Base-by-base conservation (phyloP, 2,113 vertebrate genomes). In the Salvelinus sp. region DNA sequence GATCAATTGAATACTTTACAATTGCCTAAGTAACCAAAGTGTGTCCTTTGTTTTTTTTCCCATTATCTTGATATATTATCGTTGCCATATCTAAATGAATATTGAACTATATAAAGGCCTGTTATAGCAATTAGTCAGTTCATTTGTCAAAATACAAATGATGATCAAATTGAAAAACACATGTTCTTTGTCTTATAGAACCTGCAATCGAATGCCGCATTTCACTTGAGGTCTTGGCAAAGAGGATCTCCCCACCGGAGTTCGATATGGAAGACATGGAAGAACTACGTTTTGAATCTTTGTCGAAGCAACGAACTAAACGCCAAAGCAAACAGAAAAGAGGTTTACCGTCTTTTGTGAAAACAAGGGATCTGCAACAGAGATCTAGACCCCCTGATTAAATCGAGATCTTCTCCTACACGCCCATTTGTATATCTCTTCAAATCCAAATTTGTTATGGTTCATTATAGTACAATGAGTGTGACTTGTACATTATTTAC, bases 201-300 rank as follows among this genome's bases (percentile, higher is more conserved):
- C 85, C 83, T 93, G 88, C 75, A 90, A 76, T 75, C 88, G 87
- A n/a, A 90, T 90, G 89, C 86, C 87, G 5, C 90, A 93, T 86
- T 92, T 93, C 89, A 87, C 82, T 76, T 93, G 90, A 93, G 78
- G 57, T 70, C 47, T 48, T 27, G 10, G 33, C 64, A 9, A 14
- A 28, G 54, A 80, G 64, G 76, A 79, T 70, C 72, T 12, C 16
- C 20, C 33, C 38, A 44, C 57, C 74, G 57, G 70, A 30, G 12
- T 62, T 73, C 71, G 77, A 79, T 1, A 90, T 91, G 87, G 28
- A 60, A 72, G 79, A 78, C 27, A 79, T 75, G 66, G 84, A 82
- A 70, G 80, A 81, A 75, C 79, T 73, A 75, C 12, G 60, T 79
- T 80, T 72, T 54, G 76, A 79, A 77, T 73, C 79, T 77, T 65